Evolutionary conservation across 2,113 vertebrate genomes (phyloP).

Genomic region (Lepidothrix coronata): DNA sequence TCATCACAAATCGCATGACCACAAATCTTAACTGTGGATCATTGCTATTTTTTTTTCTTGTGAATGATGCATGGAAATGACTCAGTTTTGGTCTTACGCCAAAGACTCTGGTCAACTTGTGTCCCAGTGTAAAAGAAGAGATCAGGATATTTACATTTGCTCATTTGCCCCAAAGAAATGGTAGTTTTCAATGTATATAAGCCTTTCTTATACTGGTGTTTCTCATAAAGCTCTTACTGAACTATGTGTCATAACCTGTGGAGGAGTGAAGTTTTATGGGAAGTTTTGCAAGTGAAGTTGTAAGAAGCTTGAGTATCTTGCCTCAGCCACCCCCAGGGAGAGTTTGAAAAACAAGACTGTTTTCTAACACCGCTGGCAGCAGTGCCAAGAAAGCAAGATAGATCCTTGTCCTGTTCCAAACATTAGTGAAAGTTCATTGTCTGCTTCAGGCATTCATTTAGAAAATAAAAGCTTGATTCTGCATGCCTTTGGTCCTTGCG

Average conservation of each 20-base stretch:
- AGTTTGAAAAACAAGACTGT: neutral
- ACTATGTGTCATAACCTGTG: neutral
- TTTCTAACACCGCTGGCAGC: neutral
- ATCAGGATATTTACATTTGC: neutral
- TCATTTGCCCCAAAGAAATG: neutral
- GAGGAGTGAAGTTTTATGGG: neutral
- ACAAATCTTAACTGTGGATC: neutral
- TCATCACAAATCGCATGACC: neutral
- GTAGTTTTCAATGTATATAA: neutral
- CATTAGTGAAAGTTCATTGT: neutral
- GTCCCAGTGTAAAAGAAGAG: neutral
- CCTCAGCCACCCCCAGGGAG: neutral
- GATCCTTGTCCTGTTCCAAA: neutral
- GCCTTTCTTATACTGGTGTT: neutral
- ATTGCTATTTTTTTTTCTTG: neutral
- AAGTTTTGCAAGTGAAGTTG: neutral
- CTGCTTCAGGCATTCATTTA: neutral
- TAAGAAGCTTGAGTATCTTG: neutral
- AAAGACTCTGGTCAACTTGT: neutral
- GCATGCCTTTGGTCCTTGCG: neutral
- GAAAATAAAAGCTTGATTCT: neutral
- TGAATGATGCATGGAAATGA: neutral
- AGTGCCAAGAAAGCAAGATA: neutral
- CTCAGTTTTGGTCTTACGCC: neutral
- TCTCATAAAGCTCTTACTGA: neutral